Evolutionary conservation across 2,797 vertebrate genomes (phyloP), one percentile per base, ranked within the genome.

Genomic region (Sparus aurata): DNA sequence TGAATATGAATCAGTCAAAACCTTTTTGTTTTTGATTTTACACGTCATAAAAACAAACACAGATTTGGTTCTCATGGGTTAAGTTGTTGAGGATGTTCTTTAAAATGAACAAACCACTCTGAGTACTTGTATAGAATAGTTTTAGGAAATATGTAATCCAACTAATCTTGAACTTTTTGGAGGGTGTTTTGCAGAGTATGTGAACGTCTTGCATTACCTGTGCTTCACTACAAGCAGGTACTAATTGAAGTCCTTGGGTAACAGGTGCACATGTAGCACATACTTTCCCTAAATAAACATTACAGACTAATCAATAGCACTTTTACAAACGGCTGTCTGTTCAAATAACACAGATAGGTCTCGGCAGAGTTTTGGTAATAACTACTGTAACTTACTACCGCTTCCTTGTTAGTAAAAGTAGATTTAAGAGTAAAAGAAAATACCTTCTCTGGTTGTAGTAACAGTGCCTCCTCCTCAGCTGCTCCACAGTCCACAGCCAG

Each of bases 401-500:
- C 18, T 83, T 71, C 7, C 45, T 73, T 65, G 12, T 70, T 43
- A 73, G 61, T 20, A 6, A 71, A 20, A 8, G 0, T 2, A 27
- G 4, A 22, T 53, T 2, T 45, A 25, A 54, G 55, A 66, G 10
- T 11, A 22, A 16, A 43, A 45, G 65, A 8, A 22, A 4, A 71
- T 93, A 94, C 93, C 91, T 92, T 80, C 55, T 90, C 41, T 50
- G 22, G 58, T 47, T 77, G 76, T 49, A 55, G 45, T 30, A 18
- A 8, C 20, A 2, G 52, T 64, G 53, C 71, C 54, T 80, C 62
- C 45, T 46, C 45, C 15, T 46, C 15, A 65, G 58, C 55, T 6
- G 60, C 69, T 77, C 67, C 75, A 54, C 54, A 0, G 57, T 80
- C 68, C 65, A 27, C 70, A 54, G 79, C 67, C 77, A 68, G 77